Evolutionary conservation across 92 coral and sea anemone species (phyloP), one percentile per base, ranked within the genome.

Genomic region (Chrysogorgia sp.): DNA sequence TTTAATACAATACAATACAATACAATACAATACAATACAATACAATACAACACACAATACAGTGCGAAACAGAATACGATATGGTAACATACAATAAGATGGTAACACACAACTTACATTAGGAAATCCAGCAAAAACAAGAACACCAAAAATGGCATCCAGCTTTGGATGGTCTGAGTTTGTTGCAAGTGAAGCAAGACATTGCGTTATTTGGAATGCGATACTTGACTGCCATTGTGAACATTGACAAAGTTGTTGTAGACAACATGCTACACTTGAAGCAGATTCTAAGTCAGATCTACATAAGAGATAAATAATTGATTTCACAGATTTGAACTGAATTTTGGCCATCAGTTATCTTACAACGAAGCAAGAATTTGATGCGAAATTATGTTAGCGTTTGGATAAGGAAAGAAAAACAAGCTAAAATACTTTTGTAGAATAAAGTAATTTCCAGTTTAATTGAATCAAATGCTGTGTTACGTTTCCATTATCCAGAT

Each of bases 41-140:
- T 23, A 14, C 7, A 41, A 37, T 43, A 13, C 13, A n/a, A 67
- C 40, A 3, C n/a, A 40, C 30, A 41, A n/a, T 29, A 40, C 13
- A 35, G 7, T 41, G 23, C 26, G 7, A 20, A 22, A 25, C 19
- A 41, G 17, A 12, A 35, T n/a, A 26, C 63, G 34, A 17, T 17
- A 37, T 61, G 61, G 62, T 55, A 15, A 40, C 40, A 14, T 23
- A 14, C 7, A 41, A 37, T 43, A 13, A 9, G 24, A 67, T 15
- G n/a, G n/a, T n/a, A n/a, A 3, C n/a, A 13, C 2, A 25, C 45
- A 34, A 94, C 98, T 89, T 84, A 94, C 98, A 62, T 94, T 91
- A 28, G 98, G 98, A 85, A 94, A 94, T 41, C 98, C 88, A 48
- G 98, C 97, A 79, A 94, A 89, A 60, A 94, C 98, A 17, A 94